These are phyloP conservation scores for Aegotheles bennettii DNA, from an alignment of 2,113 vertebrate species.

Conservation along the genomic window DNA sequence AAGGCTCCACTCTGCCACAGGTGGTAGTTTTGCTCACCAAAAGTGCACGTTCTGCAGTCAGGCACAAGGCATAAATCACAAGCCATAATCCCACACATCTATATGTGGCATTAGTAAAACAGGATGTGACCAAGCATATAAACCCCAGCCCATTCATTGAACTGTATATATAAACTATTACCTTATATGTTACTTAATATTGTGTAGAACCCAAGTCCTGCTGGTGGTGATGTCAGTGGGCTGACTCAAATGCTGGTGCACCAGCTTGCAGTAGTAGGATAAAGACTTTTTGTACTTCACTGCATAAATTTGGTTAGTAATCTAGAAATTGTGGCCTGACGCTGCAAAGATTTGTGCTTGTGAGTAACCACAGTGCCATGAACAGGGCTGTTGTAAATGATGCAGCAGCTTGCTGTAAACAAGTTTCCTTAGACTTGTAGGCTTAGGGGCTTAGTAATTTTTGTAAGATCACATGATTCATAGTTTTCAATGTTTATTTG, in stretches of 20 bases:
- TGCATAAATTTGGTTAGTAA: not conserved
- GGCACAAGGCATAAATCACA: not conserved
- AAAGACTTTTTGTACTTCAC: not conserved
- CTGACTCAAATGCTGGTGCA: not conserved
- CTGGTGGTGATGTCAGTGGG: not conserved
- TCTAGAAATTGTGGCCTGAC: not conserved
- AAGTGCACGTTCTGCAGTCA: not conserved
- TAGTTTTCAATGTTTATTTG: not conserved
- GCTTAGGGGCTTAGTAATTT: not conserved
- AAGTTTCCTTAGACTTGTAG: not conserved
- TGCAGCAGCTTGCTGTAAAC: not conserved
- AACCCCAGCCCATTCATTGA: not conserved
- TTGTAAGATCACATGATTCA: not conserved
- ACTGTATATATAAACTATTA: not conserved
- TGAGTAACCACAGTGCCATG: not conserved
- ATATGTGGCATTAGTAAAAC: not conserved
- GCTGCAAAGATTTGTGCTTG: not conserved
- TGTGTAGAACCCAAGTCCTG: not conserved
- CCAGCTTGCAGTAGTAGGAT: not conserved
- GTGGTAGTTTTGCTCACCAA: not conserved
- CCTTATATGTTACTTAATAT: not conserved
- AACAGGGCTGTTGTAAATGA: not conserved
- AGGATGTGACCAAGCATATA: not conserved
- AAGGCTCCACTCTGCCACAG: accelerated
- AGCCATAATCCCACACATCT: not conserved